Evolutionary conservation across 2,113 vertebrate species (phyloP).

Genomic region (Siniperca knerii): DNA sequence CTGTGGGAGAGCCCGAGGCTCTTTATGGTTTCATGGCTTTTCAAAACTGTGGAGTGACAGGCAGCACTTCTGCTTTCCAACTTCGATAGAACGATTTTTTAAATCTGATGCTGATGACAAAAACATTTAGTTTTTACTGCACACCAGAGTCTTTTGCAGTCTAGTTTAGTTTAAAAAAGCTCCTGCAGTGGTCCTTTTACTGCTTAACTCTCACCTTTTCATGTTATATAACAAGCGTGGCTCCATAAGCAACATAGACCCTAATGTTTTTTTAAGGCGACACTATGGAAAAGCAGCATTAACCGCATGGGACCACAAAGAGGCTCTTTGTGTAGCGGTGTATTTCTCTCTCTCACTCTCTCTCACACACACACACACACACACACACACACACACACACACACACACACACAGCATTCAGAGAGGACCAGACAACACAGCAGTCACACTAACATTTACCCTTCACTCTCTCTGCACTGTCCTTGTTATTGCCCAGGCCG

Average conservation of each 20-base stretch:
- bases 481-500: constrained; percentile 46
- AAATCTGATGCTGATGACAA: neutral
- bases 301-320: constrained; percentile 62
- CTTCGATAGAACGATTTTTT: neutral
- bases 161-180: neutral
- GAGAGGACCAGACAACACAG: constrained; percentile 57
- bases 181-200: constrained; percentile 29
- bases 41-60: constrained; percentile 8
- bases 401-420: constrained; percentile 51
- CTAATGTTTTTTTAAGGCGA: constrained; percentile 62
- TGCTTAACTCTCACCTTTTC: constrained; percentile 44
- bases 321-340: constrained; percentile 63
- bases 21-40: constrained; percentile 10
- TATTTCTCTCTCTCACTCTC: constrained; percentile 30
- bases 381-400: constrained; percentile 29
- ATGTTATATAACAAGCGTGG: constrained; percentile 42
- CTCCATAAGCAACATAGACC: constrained; percentile 61
- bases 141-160: neutral
- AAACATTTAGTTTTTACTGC: neutral
- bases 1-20: neutral
- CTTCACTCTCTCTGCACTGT: constrained; percentile 51
- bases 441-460: constrained; percentile 70
- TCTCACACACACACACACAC: constrained; percentile 33
- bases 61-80: neutral
- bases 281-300: constrained; percentile 70